Base-by-base conservation (phyloP, 1,140 invertebrate species). In the Cydia pomonella region DNA sequence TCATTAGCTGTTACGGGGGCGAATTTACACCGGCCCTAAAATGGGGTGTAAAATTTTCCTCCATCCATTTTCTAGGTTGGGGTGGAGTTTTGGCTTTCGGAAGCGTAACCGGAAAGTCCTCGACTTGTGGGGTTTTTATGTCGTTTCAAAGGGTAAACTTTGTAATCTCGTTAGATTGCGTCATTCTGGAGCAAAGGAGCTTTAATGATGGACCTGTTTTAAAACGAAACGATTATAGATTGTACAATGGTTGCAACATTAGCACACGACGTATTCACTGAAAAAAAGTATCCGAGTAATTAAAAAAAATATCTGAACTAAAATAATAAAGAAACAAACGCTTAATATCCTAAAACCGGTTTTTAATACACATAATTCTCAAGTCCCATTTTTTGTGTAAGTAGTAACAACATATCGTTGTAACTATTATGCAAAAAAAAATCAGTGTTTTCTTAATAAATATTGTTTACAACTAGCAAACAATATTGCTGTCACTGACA, bases 1-100 rank as follows among this genome's bases (percentile, higher is more conserved):
- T 87, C 84, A 86, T 86, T 86, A 84, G 76, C 63, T 72, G 71
- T 44, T 50, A 75, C 59, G 74, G 76, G 77, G 73, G 64, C 21
- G 74, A 72, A 62, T 69, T 69, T 69, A 69, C 64, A 69, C 64
- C 64, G 64, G 27, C 29, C 27, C 27, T 29, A 69, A 69, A 33
- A 23, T 59, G 25, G 64, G 64, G 64, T 69, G 64, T 69, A 69
- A 69, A 33, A 69, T 69, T 33, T 69, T 69, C 64, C 29, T 69
- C 13, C n/a, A 66, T 66, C 63, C 25, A 69, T 69, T 69, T 69
- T 66, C 63, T 69, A 7, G 33, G 27, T 53, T 6, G 16, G 64
- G 29, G 29, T 33, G 27, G n/a, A 18, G 33, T 33, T 27, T 38
- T 69, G 64, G 64, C 64, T 69, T 69, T 69, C 29, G 64, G 41